A percentile compares a stretch with the other conserved stretches of the same genome.
These are phyloP conservation scores for Vesta saturnalis DNA, from an alignment of 2,888 invertebrate genomes.

Conservation along the genomic window DNA sequence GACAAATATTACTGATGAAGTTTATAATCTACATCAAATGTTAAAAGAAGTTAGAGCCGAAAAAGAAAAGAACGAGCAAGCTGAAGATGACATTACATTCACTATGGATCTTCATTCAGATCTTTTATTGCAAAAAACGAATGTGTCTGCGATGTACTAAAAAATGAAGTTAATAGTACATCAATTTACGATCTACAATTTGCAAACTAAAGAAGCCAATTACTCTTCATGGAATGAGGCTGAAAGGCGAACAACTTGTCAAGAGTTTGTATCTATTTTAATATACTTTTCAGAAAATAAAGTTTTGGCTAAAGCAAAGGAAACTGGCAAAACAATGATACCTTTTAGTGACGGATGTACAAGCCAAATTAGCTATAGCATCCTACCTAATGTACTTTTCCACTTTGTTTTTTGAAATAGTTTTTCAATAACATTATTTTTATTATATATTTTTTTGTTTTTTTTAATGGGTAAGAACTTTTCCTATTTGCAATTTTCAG, in stretches of 20 bases:
- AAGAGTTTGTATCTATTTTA: neutral
- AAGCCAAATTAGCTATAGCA: conserved; percentile 22
- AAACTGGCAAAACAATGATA: conserved; percentile 6
- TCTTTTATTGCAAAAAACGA: neutral
- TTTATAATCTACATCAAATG: conserved; percentile 19
- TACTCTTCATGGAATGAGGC: neutral
- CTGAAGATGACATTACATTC: neutral
- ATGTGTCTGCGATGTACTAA: neutral
- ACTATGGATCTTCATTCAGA: conserved; percentile 2
- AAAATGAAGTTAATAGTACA: neutral
- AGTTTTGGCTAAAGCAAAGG: neutral
- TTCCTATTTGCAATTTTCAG: neutral
- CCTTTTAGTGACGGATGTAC: conserved; percentile 30
- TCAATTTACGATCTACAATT: neutral
- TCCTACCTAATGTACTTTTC: neutral
- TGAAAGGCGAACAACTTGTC: neutral
- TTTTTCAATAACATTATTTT: neutral
- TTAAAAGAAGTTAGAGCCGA: conserved; percentile 25
- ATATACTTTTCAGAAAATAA: neutral
- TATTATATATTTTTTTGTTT: neutral
- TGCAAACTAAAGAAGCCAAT: neutral
- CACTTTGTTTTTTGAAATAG: neutral
- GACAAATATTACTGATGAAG: conserved; percentile 23
- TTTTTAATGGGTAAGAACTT: neutral
- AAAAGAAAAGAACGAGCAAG: conserved; percentile 22